phyloP scores from a whole-genome alignment of 2,888 invertebrate genomes.

The Brachylomia viminalis region DNA sequence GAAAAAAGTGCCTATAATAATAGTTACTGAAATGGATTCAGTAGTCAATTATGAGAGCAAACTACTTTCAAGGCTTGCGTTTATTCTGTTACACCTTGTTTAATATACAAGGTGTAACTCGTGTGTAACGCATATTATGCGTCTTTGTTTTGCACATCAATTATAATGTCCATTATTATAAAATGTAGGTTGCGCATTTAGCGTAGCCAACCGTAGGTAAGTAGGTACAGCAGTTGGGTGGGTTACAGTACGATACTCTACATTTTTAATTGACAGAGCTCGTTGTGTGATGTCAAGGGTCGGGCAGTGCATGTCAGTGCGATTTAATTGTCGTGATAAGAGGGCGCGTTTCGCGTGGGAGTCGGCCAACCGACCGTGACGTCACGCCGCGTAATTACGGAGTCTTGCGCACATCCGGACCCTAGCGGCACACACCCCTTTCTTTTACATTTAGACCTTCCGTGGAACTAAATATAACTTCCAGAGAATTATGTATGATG shows the following conservation, averaged over 20 bases:
- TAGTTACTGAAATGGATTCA: too few relatives aligned
- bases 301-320: slow-evolving; percentile 76
- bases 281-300: slow-evolving; percentile 71
- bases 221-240: slow-evolving; percentile 49
- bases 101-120: too few relatives aligned
- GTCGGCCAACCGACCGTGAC: slow-evolving; percentile 75
- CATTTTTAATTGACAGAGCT: slow-evolving; percentile 69
- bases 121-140: too few relatives aligned
- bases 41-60: too few relatives aligned
- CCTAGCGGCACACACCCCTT: slow-evolving; percentile 63
- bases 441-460: slow-evolving; percentile 52
- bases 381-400: slow-evolving; percentile 78
- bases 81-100: too few relatives aligned
- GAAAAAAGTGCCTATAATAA: too few relatives aligned
- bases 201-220: slow-evolving; percentile 25
- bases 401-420: slow-evolving; percentile 74
- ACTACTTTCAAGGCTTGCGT: too few relatives aligned
- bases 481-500: neutral
- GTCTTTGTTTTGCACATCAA: slow-evolving; percentile 34
- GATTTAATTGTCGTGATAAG: slow-evolving; percentile 85
- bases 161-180: slow-evolving; percentile 38
- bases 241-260: slow-evolving; percentile 62
- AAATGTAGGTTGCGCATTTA: slow-evolving; percentile 44
- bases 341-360: slow-evolving; percentile 80
- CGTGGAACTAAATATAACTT: slow-evolving; percentile 16